Evolutionary conservation across 2,797 vertebrate species (phyloP).

Genomic region (Lepilemur septentrionalis): DNA sequence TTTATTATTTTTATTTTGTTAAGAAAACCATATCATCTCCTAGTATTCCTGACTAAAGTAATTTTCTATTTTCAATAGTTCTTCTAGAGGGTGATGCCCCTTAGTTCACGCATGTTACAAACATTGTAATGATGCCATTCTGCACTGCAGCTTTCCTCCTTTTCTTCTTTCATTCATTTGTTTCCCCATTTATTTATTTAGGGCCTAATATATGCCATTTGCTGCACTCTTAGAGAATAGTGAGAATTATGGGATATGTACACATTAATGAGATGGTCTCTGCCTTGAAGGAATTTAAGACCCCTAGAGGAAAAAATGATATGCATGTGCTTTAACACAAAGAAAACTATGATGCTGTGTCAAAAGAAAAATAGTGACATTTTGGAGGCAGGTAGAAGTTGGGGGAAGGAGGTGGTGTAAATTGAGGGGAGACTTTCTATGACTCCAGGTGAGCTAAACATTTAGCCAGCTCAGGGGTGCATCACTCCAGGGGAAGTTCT

Average conservation of each 20-base stretch:
- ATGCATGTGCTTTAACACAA: not conserved
- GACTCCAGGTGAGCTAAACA: not conserved
- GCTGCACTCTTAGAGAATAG: not conserved
- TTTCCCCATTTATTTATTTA: not conserved
- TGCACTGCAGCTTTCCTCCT: not conserved
- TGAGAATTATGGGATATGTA: not conserved
- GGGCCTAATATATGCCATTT: not conserved
- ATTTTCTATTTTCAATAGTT: not conserved
- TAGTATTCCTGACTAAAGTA: not conserved
- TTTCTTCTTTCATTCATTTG: not conserved
- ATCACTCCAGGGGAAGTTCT: not conserved
- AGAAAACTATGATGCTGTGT: not conserved
- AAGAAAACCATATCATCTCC: not conserved
- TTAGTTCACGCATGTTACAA: not conserved
- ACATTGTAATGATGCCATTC: not conserved
- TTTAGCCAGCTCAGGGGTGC: not conserved
- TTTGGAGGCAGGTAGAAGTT: not conserved
- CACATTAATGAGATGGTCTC: not conserved
- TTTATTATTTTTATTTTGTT: not conserved
- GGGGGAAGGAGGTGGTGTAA: fast-evolving
- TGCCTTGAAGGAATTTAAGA: not conserved
- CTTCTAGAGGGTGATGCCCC: not conserved
- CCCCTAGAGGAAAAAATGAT: not conserved
- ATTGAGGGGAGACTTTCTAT: not conserved
- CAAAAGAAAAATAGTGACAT: not conserved